A percentile compares a stretch with the other conserved stretches of the same genome.
phyloP scores from a whole-genome alignment of 1,140 invertebrate genomes.

The Batillaria attramentaria region DNA sequence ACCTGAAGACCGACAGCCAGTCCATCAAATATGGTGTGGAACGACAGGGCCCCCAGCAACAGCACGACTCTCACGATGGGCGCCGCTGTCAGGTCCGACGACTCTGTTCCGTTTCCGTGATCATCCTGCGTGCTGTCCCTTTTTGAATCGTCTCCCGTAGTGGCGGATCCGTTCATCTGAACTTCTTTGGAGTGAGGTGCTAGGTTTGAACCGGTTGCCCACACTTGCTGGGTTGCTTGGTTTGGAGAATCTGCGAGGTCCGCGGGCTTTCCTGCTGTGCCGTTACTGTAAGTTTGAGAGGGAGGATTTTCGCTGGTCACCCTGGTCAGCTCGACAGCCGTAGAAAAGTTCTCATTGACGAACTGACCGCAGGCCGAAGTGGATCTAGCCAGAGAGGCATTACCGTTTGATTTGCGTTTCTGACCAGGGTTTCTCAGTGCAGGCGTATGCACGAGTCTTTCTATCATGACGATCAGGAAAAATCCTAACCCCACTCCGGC shows the following conservation, averaged over 20 bases:
- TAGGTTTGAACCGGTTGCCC: too few species aligned
- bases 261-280: neutral
- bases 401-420: constrained; percentile 60
- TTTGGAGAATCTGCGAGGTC: too few species aligned
- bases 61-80: constrained; percentile 48
- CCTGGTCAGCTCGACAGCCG: neutral
- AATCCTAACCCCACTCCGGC: constrained; percentile 73
- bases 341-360: constrained; percentile 34
- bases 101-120: neutral
- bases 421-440: constrained; percentile 4
- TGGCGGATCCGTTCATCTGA: too few species aligned
- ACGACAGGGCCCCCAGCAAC: constrained; percentile 48
- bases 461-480: constrained; percentile 74
- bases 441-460: constrained; percentile 68
- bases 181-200: too few species aligned
- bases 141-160: too few species aligned
- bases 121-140: neutral
- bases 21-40: constrained; percentile 58
- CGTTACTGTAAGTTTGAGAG: neutral
- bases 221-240: too few species aligned
- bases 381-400: constrained; percentile 76
- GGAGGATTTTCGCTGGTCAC: neutral
- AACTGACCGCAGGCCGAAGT: constrained; percentile 74
- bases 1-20: constrained; percentile 47
- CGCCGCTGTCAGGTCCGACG: neutral